Conservation (phyloP, 2,888 invertebrate species). For the Aphodius sticticus region DNA sequence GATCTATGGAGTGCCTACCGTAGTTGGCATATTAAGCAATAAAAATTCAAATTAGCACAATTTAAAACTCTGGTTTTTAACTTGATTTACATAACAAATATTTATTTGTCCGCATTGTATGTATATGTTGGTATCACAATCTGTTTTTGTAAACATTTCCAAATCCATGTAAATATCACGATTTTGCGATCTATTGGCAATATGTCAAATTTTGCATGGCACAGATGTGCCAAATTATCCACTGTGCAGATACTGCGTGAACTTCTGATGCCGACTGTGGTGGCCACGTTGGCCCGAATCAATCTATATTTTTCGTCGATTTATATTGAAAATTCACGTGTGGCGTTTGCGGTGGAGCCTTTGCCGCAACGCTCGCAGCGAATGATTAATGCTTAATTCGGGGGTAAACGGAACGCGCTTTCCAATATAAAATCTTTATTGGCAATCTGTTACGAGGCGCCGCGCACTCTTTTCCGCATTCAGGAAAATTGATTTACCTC, state of each 20-base stretch:
- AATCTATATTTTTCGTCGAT: not conserved
- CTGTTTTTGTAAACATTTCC: not conserved
- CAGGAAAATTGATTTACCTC: conserved; percentile 28
- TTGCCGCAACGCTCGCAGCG: not conserved
- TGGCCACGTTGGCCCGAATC: not conserved
- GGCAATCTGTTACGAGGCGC: conserved; percentile 22
- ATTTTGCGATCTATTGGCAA: not conserved
- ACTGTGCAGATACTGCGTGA: not conserved
- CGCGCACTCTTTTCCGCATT: not conserved
- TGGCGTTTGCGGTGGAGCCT: not conserved
- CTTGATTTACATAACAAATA: too few relatives aligned
- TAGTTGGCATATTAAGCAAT: too few relatives aligned
- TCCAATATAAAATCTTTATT: conserved; percentile 31
- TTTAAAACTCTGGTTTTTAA: too few relatives aligned
- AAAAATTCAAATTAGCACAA: too few relatives aligned
- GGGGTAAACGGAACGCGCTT: conserved; percentile 27
- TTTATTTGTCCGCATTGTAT: too few relatives aligned
- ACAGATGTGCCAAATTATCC: not conserved
- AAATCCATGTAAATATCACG: too few relatives aligned
- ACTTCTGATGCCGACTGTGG: not conserved
- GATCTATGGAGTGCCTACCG: too few relatives aligned
- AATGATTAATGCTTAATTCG: conserved; percentile 30
- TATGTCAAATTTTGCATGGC: not conserved
- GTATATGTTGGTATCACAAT: not conserved
- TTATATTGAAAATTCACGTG: not conserved